A percentile compares a stretch with the other conserved stretches of the same genome.
Evolutionary conservation across 53 echinoderm and acorn worm genomes (phyloP).

Genomic region (Holothuria scabra): DNA sequence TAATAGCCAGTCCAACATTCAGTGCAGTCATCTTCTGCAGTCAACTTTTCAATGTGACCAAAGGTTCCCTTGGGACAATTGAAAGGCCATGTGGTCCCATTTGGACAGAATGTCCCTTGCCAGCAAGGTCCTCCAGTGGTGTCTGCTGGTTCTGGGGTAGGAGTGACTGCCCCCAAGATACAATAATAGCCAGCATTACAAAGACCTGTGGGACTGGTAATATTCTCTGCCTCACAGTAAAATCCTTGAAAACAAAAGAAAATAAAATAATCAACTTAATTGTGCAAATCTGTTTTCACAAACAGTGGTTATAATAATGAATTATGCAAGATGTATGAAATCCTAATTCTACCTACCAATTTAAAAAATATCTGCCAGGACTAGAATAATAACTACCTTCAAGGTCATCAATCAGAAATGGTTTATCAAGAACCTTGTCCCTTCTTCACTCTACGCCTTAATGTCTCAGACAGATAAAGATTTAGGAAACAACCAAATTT

Average conservation of each 20-base stretch:
- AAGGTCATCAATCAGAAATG: too few species aligned
- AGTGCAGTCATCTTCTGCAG: slow-evolving; percentile 76
- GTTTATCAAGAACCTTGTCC: too few species aligned
- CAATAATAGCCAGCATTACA: slow-evolving; percentile 94
- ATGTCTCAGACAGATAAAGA: too few species aligned
- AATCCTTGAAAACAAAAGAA: slow-evolving; percentile 55
- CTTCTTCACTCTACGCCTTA: too few species aligned
- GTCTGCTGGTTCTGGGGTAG: slow-evolving; percentile 81
- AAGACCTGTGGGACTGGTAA: slow-evolving; percentile 76
- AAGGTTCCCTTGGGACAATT: slow-evolving; percentile 96
- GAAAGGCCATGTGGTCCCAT: slow-evolving; percentile 82
- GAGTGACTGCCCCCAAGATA: slow-evolving; percentile 78
- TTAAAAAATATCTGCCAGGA: too few species aligned
- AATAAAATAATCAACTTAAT: background rate
- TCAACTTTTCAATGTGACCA: slow-evolving; percentile 76
- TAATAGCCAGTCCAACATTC: slow-evolving; percentile 89
- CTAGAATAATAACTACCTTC: too few species aligned
- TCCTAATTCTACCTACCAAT: too few species aligned
- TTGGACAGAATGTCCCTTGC: slow-evolving; percentile 93
- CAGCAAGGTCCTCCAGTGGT: slow-evolving; percentile 92
- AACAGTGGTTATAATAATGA: too few species aligned
- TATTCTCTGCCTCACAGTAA: slow-evolving; percentile 94
- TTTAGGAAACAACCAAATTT: too few species aligned
- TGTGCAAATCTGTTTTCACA: too few species aligned
- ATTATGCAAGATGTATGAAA: too few species aligned